Evolutionary conservation across 2,888 invertebrate genomes (phyloP).

Genomic region (Thyatira batis): DNA sequence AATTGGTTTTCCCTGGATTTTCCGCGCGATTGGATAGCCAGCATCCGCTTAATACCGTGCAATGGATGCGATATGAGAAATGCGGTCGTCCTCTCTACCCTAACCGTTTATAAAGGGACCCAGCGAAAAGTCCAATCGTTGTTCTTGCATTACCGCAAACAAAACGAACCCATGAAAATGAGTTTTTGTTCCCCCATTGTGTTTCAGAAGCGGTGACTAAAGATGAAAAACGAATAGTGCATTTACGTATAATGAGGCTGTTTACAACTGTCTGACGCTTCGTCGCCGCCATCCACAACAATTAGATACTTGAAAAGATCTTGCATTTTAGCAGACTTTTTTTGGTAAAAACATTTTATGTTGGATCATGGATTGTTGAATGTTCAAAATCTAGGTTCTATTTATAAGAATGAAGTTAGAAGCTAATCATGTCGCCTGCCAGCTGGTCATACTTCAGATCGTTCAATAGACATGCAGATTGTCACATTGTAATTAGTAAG

Average conservation of each 20-base stretch:
- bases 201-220: constrained; percentile 30
- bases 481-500: constrained; percentile 57
- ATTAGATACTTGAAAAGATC: background rate
- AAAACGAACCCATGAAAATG: constrained; percentile 54
- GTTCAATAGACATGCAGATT: constrained; percentile 42
- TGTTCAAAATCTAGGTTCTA: constrained; percentile 5
- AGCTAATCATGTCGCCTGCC: constrained; percentile 30
- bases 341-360: too few species aligned
- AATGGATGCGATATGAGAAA: constrained; percentile 49
- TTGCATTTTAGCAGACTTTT: background rate
- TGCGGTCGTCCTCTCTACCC: constrained; percentile 41
- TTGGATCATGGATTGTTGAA: background rate
- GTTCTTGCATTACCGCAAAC: constrained; percentile 63
- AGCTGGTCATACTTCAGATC: constrained; percentile 15
- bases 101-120: constrained; percentile 58
- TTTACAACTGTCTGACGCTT: constrained; percentile 3
- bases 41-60: constrained; percentile 48
- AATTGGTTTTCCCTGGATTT: constrained; percentile 59
- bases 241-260: constrained; percentile 10
- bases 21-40: constrained; percentile 44
- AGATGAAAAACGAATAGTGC: constrained; percentile 23
- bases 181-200: constrained; percentile 54
- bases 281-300: background rate
- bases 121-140: constrained; percentile 49
- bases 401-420: constrained; percentile 7